These are phyloP conservation scores for Origma solitaria DNA, from an alignment of 2,113 vertebrate genomes.

Conservation along the genomic window DNA sequence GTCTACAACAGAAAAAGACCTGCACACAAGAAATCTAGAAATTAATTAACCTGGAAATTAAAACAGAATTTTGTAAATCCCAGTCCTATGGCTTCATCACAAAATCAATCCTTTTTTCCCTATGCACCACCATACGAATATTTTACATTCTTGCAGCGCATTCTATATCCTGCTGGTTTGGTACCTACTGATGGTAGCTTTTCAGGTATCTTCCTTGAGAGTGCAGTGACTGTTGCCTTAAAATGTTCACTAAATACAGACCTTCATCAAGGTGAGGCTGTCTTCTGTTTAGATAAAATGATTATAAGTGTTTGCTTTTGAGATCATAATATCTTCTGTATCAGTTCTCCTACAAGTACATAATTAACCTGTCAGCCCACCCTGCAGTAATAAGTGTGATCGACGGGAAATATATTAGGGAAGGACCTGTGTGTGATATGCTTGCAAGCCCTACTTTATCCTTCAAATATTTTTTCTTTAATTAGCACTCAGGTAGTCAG, in stretches of 20 bases:
- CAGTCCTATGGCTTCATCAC: background rate
- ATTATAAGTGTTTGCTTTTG: slow-evolving; percentile 75
- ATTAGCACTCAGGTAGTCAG: slow-evolving; percentile 68
- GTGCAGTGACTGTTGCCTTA: background rate
- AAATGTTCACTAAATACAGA: slow-evolving; percentile 55
- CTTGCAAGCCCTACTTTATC: slow-evolving; percentile 67
- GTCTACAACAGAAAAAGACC: background rate
- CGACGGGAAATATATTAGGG: slow-evolving; percentile 72
- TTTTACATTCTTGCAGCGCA: background rate
- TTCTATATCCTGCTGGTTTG: background rate
- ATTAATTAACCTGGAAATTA: background rate
- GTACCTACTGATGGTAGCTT: background rate
- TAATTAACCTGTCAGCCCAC: slow-evolving; percentile 81
- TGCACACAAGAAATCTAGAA: background rate
- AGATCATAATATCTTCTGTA: slow-evolving; percentile 74
- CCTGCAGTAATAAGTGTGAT: slow-evolving; percentile 75
- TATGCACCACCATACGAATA: background rate
- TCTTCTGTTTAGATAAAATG: slow-evolving; percentile 73
- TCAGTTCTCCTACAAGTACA: slow-evolving; percentile 69
- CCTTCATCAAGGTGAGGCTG: slow-evolving; percentile 70
- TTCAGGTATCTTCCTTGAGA: background rate
- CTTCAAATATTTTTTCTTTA: slow-evolving; percentile 70
- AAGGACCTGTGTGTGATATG: slow-evolving; percentile 63
- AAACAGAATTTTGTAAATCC: background rate
- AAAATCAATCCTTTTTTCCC: background rate